Evolutionary conservation across 2,888 invertebrate species (phyloP).

Genomic region (Acronicta leporina): DNA sequence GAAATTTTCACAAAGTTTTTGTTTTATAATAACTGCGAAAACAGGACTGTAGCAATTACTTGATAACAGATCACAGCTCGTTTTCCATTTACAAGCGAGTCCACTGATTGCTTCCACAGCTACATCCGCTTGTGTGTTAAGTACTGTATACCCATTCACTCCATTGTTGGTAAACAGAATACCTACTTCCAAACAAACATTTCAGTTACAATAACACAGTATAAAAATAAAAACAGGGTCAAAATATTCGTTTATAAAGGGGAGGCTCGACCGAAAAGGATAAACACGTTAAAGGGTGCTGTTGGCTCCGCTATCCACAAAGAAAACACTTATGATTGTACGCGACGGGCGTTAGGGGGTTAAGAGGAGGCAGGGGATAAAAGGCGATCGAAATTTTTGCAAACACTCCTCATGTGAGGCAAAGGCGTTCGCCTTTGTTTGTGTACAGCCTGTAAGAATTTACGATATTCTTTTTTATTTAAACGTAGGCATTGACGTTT

Average conservation of each 20-base stretch:
- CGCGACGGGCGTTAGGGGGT: slow-evolving; percentile 65
- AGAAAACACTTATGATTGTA: slow-evolving; percentile 86
- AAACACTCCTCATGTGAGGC: slow-evolving; percentile 66
- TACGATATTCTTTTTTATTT: slow-evolving; percentile 60
- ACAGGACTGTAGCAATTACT: too few species aligned
- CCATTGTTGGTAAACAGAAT: slow-evolving; percentile 54
- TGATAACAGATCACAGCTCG: not conserved
- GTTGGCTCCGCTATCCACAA: slow-evolving; percentile 82
- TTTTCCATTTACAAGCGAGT: slow-evolving; percentile 22
- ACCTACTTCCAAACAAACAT: slow-evolving; percentile 55
- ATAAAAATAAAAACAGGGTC: slow-evolving; percentile 70
- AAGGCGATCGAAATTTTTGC: slow-evolving; percentile 82
- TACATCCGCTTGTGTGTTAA: slow-evolving; percentile 28
- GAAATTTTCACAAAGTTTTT: too few species aligned
- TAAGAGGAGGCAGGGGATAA: slow-evolving; percentile 63
- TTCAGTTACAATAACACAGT: slow-evolving; percentile 58
- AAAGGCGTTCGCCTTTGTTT: slow-evolving; percentile 59
- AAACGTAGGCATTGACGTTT: slow-evolving; percentile 58
- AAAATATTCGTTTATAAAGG: slow-evolving; percentile 76
- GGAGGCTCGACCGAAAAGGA: slow-evolving; percentile 81
- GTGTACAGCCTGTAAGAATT: slow-evolving; percentile 58
- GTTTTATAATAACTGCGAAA: too few species aligned
- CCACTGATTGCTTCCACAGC: slow-evolving; percentile 24
- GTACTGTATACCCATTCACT: slow-evolving; percentile 44
- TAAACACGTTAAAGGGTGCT: slow-evolving; percentile 87